Evolutionary conservation across 2,888 invertebrate genomes (phyloP), one percentile per base, ranked within the genome.

Genomic region (Ormia ochracea): DNA sequence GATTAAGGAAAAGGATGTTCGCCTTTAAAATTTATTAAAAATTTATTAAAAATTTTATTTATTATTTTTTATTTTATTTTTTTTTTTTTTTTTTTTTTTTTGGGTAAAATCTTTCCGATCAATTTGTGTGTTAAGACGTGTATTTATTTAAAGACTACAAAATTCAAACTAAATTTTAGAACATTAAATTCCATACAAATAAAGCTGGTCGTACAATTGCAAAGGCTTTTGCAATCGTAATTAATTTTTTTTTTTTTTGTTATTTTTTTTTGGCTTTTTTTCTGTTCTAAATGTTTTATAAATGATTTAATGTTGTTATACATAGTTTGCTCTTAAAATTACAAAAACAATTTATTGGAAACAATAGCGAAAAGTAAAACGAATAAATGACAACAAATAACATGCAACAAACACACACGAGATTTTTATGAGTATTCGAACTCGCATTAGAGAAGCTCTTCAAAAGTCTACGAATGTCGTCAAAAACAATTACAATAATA

Each of bases 61-160:
- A n/a, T n/a, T n/a, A n/a, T n/a, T n/a, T n/a, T n/a, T n/a, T n/a
- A n/a, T n/a, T n/a, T n/a, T n/a, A n/a, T n/a, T n/a, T n/a, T n/a
- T n/a, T n/a, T n/a, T n/a, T n/a, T n/a, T n/a, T n/a, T n/a, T n/a
- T 45, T 26, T n/a, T 12, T 21, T 43, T 31, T 12, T 7, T 36
- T 43, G 4, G 1, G 5, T 9, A 14, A 6, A 23, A 58, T 17
- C 31, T 38, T 17, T 12, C 31, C 45, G 59, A 52, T 23, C 36
- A 26, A 7, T 48, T 28, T 7, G 12, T 48, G 19, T 38, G 14
- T 2, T n/a, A n/a, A 48, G 73, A 54, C 73, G 48, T 81, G 81
- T 76, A 78, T 72, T 78, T 70, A 59, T 68, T 70, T 72, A 54
- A 68, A 78, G 75, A 81, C 56, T 38, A 75, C 75, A 75, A 72